A percentile compares a stretch with the other conserved stretches of the same genome.
phyloP scores from a whole-genome alignment of 2,797 vertebrate species.

The Momotus momota region DNA sequence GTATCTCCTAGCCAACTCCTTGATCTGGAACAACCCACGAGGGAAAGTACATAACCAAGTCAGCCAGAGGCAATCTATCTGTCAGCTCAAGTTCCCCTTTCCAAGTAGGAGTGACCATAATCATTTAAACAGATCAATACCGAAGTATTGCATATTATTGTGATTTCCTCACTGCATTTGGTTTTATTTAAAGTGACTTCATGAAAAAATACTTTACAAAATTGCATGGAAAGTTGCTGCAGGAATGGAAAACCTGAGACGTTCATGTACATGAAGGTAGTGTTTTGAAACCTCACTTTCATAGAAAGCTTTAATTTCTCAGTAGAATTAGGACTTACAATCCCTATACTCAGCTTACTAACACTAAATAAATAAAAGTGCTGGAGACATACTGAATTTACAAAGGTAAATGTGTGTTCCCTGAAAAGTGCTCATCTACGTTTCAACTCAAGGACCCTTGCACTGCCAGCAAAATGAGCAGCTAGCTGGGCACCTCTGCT shows the following conservation, averaged over 20 bases:
- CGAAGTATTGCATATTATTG: not conserved
- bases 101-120: not conserved
- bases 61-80: not conserved
- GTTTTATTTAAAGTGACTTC: not conserved
- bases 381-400: not conserved
- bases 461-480: not conserved
- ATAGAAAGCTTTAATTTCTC: not conserved
- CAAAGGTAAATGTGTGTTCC: not conserved
- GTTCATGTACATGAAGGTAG: accelerated
- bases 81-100: not conserved
- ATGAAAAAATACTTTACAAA: not conserved
- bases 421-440: not conserved
- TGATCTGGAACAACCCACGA: not conserved
- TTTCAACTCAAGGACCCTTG: not conserved
- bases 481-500: not conserved
- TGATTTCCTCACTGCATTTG: not conserved
- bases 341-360: not conserved
- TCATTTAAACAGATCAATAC: not conserved
- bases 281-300: not conserved
- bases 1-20: not conserved
- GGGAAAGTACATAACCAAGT: not conserved
- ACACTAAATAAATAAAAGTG: not conserved
- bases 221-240: not conserved
- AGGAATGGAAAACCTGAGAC: not conserved
- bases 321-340: not conserved